phyloP scores from a whole-genome alignment of 2,888 invertebrate genomes.

The Perizoma affinitatum region DNA sequence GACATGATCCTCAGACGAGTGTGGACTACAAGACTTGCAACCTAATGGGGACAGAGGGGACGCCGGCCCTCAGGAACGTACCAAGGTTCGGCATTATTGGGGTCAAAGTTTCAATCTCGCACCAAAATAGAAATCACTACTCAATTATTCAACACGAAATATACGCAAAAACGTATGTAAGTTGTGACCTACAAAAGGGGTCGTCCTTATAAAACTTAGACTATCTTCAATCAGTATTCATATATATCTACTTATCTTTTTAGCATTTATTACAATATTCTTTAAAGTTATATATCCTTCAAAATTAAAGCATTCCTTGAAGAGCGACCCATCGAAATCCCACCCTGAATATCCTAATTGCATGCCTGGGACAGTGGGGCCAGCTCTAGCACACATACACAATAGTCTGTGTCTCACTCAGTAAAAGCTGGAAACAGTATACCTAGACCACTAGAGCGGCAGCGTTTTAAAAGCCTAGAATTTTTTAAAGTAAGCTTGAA shows the following conservation, averaged over 20 bases:
- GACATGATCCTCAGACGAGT: constrained; percentile 73
- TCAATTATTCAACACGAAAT: no score
- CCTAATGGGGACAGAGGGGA: constrained; percentile 55
- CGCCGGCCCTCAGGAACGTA: constrained; percentile 8
- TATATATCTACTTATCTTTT: no score
- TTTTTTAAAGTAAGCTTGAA: no score
- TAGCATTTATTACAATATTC: no score
- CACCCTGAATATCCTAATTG: neutral
- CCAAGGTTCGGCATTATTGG: neutral
- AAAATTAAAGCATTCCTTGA: no score
- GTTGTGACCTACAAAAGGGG: no score
- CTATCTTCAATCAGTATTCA: no score
- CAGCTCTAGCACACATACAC: constrained; percentile 16
- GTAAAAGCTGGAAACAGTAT: constrained; percentile 11
- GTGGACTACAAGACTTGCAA: constrained; percentile 70
- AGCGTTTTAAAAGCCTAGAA: neutral
- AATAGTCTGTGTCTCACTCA: constrained; percentile 17
- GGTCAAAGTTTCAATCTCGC: neutral
- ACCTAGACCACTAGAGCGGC: neutral
- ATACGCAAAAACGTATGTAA: no score
- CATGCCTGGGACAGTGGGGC: constrained; percentile 4
- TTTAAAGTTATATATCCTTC: no score
- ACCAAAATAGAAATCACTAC: no score
- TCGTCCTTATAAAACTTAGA: no score
- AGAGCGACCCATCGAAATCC: neutral